A percentile compares a stretch with the other conserved stretches of the same genome.
These are phyloP conservation scores for Papilio glaucus DNA, from an alignment of 1,140 invertebrate genomes.

Conservation along the genomic window DNA sequence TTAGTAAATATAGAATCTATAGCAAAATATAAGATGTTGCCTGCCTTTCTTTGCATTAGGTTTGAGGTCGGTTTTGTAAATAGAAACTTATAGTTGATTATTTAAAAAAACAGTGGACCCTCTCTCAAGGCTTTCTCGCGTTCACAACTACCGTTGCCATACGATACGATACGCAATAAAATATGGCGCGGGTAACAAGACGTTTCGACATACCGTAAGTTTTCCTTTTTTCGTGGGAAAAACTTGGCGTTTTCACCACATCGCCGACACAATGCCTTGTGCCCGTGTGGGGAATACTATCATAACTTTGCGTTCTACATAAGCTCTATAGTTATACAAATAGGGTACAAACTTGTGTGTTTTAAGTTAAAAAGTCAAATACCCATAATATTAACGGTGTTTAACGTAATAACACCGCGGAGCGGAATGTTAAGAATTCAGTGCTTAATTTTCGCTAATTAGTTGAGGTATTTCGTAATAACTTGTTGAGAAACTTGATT, in stretches of 20 bases:
- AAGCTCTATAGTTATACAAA: constrained; percentile 40
- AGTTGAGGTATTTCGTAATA: constrained; percentile 18
- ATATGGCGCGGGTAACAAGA: constrained; percentile 59
- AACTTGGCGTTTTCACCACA: constrained; percentile 72
- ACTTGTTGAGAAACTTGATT: constrained; percentile 8
- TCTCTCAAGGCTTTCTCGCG: constrained; percentile 42
- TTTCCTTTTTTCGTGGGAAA: constrained; percentile 81
- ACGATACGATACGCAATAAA: constrained; percentile 61
- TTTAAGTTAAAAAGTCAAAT: constrained; percentile 40
- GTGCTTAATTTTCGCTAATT: constrained; percentile 38
- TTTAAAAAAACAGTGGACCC: neutral
- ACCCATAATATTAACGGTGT: constrained; percentile 61
- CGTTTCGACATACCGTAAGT: constrained; percentile 74
- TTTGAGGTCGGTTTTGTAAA: neutral
- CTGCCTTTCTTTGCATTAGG: too few relatives aligned
- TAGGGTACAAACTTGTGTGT: constrained; percentile 44
- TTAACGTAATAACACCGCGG: constrained; percentile 51
- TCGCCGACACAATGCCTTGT: constrained; percentile 60
- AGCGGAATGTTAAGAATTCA: constrained; percentile 31
- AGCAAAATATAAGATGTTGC: too few relatives aligned
- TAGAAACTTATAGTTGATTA: neutral
- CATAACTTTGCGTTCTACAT: constrained; percentile 41
- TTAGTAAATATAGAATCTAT: too few relatives aligned
- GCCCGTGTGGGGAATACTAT: constrained; percentile 59
- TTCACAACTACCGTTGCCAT: constrained; percentile 46